Percentiles rank a stretch among this genome's conserved stretches.
These are phyloP conservation scores for Sorex araneus DNA, from an alignment of 2,113 vertebrate genomes.

Conservation along the genomic window DNA sequence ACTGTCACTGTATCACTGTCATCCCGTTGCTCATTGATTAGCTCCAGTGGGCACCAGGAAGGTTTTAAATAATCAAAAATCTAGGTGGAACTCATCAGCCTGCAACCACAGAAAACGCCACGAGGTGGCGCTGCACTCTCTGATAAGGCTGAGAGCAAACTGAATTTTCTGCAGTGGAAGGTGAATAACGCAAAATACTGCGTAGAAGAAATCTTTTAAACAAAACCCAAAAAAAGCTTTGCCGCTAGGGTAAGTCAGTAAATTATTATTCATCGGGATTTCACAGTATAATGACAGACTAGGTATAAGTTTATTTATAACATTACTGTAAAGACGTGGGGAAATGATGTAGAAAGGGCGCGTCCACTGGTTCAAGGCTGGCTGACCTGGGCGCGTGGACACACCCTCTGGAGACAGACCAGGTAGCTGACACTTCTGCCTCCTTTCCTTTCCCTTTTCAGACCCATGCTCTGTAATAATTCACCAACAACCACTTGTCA, in stretches of 20 bases:
- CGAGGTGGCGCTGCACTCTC: constrained; percentile 25
- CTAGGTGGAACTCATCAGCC: neutral
- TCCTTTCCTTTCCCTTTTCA: neutral
- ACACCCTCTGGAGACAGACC: neutral
- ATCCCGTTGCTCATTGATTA: too few relatives aligned
- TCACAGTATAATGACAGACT: neutral
- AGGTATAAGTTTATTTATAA: neutral
- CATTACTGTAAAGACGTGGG: neutral
- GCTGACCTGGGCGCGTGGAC: neutral
- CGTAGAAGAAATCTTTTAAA: neutral
- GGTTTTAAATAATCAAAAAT: too few relatives aligned
- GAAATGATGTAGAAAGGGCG: neutral
- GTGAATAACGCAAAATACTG: neutral
- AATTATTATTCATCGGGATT: neutral
- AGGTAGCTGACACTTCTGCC: neutral
- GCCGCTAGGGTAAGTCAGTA: neutral
- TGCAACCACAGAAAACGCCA: constrained; percentile 22
- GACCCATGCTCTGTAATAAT: neutral
- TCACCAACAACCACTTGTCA: neutral
- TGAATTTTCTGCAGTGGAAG: neutral
- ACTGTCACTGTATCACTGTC: too few relatives aligned
- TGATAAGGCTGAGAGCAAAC: rapidly evolving
- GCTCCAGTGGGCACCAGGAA: too few relatives aligned
- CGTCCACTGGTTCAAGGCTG: neutral
- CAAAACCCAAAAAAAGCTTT: neutral